Evolutionary conservation across 2,888 invertebrate genomes (phyloP).

Genomic region (Chironomus riparius): DNA sequence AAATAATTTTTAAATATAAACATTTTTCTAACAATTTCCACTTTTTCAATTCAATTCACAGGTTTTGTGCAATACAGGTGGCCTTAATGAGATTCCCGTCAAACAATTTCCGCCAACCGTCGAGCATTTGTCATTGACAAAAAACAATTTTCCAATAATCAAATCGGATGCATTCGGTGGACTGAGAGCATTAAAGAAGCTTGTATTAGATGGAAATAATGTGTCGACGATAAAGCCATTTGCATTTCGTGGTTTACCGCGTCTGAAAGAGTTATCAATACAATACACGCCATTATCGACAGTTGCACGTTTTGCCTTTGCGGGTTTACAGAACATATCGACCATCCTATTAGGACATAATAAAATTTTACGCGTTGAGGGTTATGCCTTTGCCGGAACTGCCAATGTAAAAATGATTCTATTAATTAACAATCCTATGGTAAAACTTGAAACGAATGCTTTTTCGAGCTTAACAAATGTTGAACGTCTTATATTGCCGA

Average conservation of each 20-base stretch:
- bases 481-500: conserved; percentile 72
- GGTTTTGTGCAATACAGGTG: conserved; percentile 84
- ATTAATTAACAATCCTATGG: conserved; percentile 74
- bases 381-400: conserved; percentile 79
- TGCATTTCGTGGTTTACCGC: conserved; percentile 73
- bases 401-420: conserved; percentile 73
- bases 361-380: conserved; percentile 59
- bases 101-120: conserved; percentile 65
- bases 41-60: conserved; percentile 40
- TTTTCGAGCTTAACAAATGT: conserved; percentile 79
- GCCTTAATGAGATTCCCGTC: conserved; percentile 68
- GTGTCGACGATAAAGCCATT: conserved; percentile 74
- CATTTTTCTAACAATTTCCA: conserved; percentile 30
- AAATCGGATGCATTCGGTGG: conserved; percentile 75
- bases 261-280: conserved; percentile 70
- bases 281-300: conserved; percentile 75
- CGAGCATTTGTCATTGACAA: conserved; percentile 75
- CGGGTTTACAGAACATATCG: conserved; percentile 71
- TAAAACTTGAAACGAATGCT: conserved; percentile 69
- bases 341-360: conserved; percentile 61
- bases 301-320: conserved; percentile 76
- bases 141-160: conserved; percentile 73
- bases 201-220: conserved; percentile 80
- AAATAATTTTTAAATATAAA: no score
- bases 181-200: conserved; percentile 67